These are phyloP conservation scores for Rutilus rutilus DNA, from an alignment of 2,113 vertebrate genomes.

Conservation along the genomic window DNA sequence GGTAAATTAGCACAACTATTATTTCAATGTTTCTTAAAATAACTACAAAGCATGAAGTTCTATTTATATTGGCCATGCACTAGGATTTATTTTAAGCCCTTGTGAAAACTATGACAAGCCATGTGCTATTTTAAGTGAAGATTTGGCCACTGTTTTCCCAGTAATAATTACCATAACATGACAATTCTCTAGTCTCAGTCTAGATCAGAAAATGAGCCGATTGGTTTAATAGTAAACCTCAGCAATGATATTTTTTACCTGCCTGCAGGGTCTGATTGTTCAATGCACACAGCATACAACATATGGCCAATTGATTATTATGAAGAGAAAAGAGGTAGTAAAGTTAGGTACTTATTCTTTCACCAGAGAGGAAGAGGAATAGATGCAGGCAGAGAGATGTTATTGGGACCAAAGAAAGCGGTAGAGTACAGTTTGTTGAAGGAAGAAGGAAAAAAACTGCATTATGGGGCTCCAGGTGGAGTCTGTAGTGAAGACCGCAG, in stretches of 20 bases:
- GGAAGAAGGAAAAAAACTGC: constrained; percentile 65
- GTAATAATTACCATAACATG: background rate
- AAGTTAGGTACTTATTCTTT: background rate
- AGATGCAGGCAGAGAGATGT: constrained; percentile 48
- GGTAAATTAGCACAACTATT: background rate
- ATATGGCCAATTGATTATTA: background rate
- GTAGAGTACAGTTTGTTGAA: constrained; percentile 74
- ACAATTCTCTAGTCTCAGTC: background rate
- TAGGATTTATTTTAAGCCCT: constrained; percentile 14
- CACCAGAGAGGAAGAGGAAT: constrained; percentile 6
- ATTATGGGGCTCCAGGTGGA: constrained; percentile 76
- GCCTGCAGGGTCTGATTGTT: background rate
- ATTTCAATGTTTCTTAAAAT: background rate
- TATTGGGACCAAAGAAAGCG: constrained; percentile 33
- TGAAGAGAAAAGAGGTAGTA: background rate
- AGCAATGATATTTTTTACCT: background rate
- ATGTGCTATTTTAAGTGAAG: constrained; percentile 3
- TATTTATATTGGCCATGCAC: constrained; percentile 5
- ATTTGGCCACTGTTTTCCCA: background rate
- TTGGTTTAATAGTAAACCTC: background rate
- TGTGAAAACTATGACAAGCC: background rate
- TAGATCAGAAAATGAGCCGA: background rate
- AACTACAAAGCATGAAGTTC: background rate
- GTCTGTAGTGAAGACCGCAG: constrained; percentile 88
- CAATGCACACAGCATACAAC: constrained; percentile 5